A percentile compares a stretch with the other conserved stretches of the same genome.
Evolutionary conservation across 2,888 invertebrate genomes (phyloP).

Genomic region (Eupithecia abbreviata): DNA sequence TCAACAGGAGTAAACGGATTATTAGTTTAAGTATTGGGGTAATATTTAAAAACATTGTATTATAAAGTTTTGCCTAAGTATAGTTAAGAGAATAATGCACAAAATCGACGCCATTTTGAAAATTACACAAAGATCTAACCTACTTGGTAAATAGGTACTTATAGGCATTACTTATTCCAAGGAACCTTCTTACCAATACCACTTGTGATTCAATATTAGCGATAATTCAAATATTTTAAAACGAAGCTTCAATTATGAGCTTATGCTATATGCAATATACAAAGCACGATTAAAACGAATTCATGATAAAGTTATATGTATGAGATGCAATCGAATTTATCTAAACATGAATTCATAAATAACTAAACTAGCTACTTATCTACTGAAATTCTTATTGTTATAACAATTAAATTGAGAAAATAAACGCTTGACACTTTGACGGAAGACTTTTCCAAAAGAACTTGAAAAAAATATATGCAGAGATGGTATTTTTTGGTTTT

Average conservation of each 20-base stretch:
- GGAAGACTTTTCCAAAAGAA: constrained; percentile 66
- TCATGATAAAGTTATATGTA: constrained; percentile 41
- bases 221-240: not conserved
- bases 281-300: constrained; percentile 40
- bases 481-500: not conserved
- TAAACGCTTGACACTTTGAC: constrained; percentile 58
- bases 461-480: not conserved
- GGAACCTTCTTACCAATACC: not conserved
- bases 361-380: constrained; percentile 55
- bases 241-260: constrained; percentile 15
- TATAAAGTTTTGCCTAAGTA: not conserved
- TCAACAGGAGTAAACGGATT: no score
- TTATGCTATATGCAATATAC: constrained; percentile 33
- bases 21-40: no score
- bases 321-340: constrained; percentile 46
- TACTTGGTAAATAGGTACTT: not conserved
- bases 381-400: constrained; percentile 44
- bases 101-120: not conserved
- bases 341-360: constrained; percentile 53
- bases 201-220: not conserved
- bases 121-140: not conserved
- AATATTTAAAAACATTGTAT: no score
- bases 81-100: not conserved
- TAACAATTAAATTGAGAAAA: constrained; percentile 19
- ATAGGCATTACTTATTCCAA: not conserved